phyloP scores from a whole-genome alignment of 2,888 invertebrate species.

The Eutolmus rufibarbis region DNA sequence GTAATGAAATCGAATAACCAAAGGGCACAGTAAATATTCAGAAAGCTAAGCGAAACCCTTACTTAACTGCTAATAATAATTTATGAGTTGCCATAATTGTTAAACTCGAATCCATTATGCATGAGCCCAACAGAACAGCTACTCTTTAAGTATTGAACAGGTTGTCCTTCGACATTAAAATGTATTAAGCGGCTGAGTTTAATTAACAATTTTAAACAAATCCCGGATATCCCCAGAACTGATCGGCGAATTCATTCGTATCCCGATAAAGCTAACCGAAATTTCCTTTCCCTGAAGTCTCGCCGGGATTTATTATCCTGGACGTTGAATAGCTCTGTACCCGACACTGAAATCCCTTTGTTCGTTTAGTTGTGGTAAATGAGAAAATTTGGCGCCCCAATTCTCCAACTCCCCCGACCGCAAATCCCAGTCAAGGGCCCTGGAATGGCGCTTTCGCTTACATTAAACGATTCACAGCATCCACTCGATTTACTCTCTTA shows the following conservation, averaged over 20 bases:
- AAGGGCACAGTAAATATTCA: background rate
- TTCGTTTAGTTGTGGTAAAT: background rate
- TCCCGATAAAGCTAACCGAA: background rate
- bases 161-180: conserved; percentile 1
- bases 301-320: background rate
- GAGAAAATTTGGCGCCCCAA: background rate
- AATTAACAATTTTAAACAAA: conserved; percentile 13
- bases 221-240: background rate
- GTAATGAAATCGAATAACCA: background rate
- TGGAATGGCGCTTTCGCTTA: background rate
- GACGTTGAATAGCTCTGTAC: background rate
- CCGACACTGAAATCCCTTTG: background rate
- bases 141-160: conserved; percentile 4
- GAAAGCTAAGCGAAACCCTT: background rate
- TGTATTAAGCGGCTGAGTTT: background rate
- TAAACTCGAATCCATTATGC: background rate
- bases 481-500: background rate
- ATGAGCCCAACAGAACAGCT: background rate
- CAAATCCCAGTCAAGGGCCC: background rate
- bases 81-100: background rate
- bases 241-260: background rate
- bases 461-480: background rate
- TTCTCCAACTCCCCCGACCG: background rate
- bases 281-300: background rate
- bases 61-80: background rate